phyloP scores from a whole-genome alignment of 1,140 invertebrate genomes.

The Cotesia vestalis region DNA sequence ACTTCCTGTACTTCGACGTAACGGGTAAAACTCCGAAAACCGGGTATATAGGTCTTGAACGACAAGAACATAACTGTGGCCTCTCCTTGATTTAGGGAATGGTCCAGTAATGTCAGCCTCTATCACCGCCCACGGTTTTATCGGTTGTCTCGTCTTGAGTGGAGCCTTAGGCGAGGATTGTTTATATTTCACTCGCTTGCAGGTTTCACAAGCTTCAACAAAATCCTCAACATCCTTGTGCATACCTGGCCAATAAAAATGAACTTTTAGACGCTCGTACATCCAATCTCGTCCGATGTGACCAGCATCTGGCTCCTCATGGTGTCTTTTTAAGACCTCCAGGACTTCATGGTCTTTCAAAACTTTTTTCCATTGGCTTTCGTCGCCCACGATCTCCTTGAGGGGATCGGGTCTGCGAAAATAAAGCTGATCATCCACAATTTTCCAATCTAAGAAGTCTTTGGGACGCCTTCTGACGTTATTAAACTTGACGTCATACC shows the following conservation, averaged over 20 bases:
- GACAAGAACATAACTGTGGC: conserved; percentile 3
- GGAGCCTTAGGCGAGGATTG: conserved; percentile 18
- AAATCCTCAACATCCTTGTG: conserved; percentile 37
- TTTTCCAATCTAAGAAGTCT: conserved; percentile 23
- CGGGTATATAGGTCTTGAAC: conserved; percentile 8
- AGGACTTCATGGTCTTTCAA: conserved; percentile 17
- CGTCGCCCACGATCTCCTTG: conserved; percentile 17
- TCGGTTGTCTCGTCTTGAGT: conserved; percentile 25
- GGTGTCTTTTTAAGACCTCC: conserved; percentile 35
- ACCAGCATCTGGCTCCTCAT: conserved; percentile 39
- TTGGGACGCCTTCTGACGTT: conserved; percentile 27
- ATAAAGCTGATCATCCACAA: conserved; percentile 25
- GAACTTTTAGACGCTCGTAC: conserved; percentile 18
- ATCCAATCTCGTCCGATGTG: conserved; percentile 50
- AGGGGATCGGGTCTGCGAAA: conserved; percentile 31
- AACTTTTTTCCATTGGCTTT: conserved; percentile 46
- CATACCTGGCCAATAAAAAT: conserved; percentile 52
- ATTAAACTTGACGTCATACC: neutral
- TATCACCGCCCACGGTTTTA: conserved; percentile 26
- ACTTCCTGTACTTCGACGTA: neutral
- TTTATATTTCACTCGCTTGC: conserved; percentile 35
- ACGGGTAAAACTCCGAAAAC: neutral
- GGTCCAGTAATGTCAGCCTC: neutral
- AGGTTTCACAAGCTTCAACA: conserved; percentile 36
- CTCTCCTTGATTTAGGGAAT: neutral